These are phyloP conservation scores for Ischnura elegans DNA, from an alignment of 2,888 invertebrate species.

Conservation along the genomic window DNA sequence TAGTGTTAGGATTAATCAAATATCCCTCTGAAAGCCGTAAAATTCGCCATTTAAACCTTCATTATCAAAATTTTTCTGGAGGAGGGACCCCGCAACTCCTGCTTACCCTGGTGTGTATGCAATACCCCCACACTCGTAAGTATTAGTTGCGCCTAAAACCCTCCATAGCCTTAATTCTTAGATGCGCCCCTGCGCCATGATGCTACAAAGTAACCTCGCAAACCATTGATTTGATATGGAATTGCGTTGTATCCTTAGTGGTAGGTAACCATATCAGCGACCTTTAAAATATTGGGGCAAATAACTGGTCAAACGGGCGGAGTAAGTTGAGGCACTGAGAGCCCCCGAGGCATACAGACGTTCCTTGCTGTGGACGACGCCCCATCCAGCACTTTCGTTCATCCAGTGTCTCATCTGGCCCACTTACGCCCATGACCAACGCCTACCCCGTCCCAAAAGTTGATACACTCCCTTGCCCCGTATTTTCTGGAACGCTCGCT, in stretches of 20 bases:
- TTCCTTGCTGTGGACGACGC: not conserved
- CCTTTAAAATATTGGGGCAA: not conserved
- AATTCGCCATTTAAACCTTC: no score
- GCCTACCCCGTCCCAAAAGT: not conserved
- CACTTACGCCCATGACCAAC: not conserved
- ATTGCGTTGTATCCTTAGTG: not conserved
- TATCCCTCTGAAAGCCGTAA: no score
- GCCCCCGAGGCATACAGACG: not conserved
- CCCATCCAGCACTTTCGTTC: not conserved
- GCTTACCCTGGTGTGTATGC: no score
- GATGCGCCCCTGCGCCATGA: no score
- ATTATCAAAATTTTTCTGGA: no score
- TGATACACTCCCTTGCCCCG: not conserved
- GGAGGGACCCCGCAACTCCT: no score
- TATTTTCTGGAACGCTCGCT: slow-evolving; percentile 20
- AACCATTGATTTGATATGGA: no score
- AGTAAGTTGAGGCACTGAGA: not conserved
- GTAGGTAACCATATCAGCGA: not conserved
- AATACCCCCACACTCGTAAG: no score
- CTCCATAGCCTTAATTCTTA: no score
- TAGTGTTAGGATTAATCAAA: no score
- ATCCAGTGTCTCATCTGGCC: not conserved
- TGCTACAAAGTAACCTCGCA: no score
- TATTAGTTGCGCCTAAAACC: no score
- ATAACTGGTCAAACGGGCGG: not conserved